Evolutionary conservation across 30 jellyfish, hydroid and myxozoan species (phyloP), one percentile per base, ranked within the genome.

Genomic region (Turritopsis dohrnii): DNA sequence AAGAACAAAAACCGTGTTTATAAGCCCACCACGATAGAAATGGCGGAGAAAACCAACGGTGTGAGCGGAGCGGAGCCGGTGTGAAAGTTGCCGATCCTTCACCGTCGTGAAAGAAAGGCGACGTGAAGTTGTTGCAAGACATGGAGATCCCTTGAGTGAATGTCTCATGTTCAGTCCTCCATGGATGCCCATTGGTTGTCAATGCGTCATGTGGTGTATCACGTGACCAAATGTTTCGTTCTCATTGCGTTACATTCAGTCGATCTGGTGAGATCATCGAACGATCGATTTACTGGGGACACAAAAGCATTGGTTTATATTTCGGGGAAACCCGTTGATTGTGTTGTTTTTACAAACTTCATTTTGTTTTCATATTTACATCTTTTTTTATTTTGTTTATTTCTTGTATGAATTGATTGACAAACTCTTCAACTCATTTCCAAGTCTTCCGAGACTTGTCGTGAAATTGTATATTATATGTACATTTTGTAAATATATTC

Each of bases 11-110:
- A 69, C 0, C 77, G 77, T 17, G 77, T 69, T 17, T 69, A 69
- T 69, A 23, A 69, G 77, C 77, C 77, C 22, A 69, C 77, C 0
- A 69, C 77, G 28, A n/a, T 69, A 69, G 77, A 69, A 69, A 69
- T 69, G 77, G 19, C 77, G 77, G 77, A 69, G 28, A 69, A 69
- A 69, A 69, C 31, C 0, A 27, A 1, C 77, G 77, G 60, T 41
- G 60, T 41, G 9, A 13, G 60, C 13, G 60, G 60, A 41, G 13
- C 60, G 9, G 60, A 41, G 60, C 60, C 60, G 60, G 60, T 41
- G 60, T 41, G 60, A 41, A 41, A 41, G 13, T 41, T 3, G 60
- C 60, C 13, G 60, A 41, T 41, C 60, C 5, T 41, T 41, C 60
- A 13, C 60, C 60, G 60, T 41, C 13, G 5, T 41, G 60, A 13